Evolutionary conservation across 1,140 invertebrate species (phyloP).

Genomic region (Panonychus citri): DNA sequence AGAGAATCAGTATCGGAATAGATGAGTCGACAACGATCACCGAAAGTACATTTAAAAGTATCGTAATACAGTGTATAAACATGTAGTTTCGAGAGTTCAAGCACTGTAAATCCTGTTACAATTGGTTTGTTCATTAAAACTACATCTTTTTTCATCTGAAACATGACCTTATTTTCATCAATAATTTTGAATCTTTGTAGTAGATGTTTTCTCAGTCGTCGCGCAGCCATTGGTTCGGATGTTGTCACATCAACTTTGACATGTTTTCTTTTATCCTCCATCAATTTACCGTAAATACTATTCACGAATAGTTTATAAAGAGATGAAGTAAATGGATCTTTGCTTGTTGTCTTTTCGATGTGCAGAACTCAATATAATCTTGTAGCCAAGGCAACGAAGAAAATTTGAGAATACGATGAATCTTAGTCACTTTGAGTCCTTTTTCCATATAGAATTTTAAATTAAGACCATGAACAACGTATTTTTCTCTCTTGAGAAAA

Average conservation of each 20-base stretch:
- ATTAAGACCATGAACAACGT: constrained; percentile 27
- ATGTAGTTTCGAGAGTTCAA: constrained; percentile 11
- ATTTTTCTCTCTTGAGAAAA: constrained; percentile 17
- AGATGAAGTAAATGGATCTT: too few species aligned
- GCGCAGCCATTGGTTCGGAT: background rate
- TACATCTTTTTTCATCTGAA: too few species aligned
- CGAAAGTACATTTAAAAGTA: too few species aligned
- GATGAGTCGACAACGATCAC: too few species aligned
- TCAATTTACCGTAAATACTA: constrained; percentile 27
- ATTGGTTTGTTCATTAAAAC: too few species aligned
- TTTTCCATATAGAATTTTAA: constrained; percentile 25
- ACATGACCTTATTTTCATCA: too few species aligned
- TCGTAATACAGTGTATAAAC: too few species aligned
- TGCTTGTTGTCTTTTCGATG: constrained; percentile 15
- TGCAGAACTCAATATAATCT: constrained; percentile 25
- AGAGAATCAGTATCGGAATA: constrained; percentile 11
- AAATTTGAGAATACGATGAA: constrained; percentile 26
- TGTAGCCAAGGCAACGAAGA: constrained; percentile 27
- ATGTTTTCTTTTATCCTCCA: constrained; percentile 27
- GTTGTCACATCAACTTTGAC: background rate
- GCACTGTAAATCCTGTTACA: too few species aligned
- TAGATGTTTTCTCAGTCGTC: background rate
- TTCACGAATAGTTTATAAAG: too few species aligned
- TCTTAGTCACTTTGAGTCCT: constrained; percentile 25
- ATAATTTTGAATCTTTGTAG: constrained; percentile 12